Conservation (phyloP, 1,140 invertebrate species). For the Caenorhabditis inopinata region DNA sequence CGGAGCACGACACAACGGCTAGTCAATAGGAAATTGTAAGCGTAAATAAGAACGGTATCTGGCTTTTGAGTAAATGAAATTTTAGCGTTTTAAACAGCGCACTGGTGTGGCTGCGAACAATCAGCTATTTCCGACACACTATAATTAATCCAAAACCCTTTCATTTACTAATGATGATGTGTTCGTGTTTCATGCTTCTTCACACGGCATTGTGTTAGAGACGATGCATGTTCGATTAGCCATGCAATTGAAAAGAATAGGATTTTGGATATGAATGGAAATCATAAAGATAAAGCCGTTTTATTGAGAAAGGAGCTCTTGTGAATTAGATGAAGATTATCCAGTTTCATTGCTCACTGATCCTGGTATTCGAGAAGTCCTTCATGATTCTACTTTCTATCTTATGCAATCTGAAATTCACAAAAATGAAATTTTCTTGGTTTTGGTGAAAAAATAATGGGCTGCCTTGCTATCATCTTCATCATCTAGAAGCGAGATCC, state of each 20-base stretch:
- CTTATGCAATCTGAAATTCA: not conserved
- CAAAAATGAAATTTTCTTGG: not conserved
- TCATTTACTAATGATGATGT: not conserved
- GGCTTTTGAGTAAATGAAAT: no score
- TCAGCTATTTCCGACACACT: not conserved
- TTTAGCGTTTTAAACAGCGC: no score
- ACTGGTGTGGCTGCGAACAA: not conserved
- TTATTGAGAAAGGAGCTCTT: not conserved
- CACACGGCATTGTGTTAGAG: not conserved
- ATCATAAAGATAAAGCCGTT: no score
- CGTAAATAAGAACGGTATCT: no score
- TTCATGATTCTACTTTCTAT: not conserved
- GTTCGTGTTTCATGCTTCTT: not conserved
- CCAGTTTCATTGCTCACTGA: not conserved
- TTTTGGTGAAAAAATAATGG: not conserved
- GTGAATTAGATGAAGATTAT: not conserved
- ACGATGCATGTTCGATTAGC: not conserved
- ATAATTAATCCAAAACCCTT: conserved; percentile 11
- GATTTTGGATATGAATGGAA: not conserved
- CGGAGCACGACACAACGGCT: not conserved
- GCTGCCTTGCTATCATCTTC: not conserved
- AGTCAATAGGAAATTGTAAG: not conserved
- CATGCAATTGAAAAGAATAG: not conserved
- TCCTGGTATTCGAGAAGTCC: no score
- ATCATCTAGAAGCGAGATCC: not conserved